These are phyloP conservation scores for Oreochromis niloticus DNA, from an alignment of 2,113 vertebrate species.

Conservation along the genomic window DNA sequence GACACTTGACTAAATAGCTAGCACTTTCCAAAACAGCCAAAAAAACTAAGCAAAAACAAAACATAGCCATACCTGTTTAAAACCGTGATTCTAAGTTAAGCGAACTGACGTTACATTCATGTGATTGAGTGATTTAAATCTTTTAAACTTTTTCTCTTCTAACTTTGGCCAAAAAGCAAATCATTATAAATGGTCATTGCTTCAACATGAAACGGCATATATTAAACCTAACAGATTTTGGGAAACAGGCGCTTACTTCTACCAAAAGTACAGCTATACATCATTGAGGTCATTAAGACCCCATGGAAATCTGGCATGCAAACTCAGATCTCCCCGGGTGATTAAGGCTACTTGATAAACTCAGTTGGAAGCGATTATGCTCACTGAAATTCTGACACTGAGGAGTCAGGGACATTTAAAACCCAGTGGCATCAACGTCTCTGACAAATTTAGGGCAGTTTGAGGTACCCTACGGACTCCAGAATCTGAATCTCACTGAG, in stretches of 20 bases:
- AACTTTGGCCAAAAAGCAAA: not conserved
- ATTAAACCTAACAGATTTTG: not conserved
- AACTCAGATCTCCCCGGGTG: constrained; percentile 25
- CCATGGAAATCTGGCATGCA: constrained; percentile 4
- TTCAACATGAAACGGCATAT: not conserved
- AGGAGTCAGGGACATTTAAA: constrained; percentile 51
- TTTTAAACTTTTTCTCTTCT: not conserved
- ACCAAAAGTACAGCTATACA: not conserved
- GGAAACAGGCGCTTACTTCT: not conserved
- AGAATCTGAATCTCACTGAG: constrained; percentile 22
- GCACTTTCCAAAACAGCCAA: not conserved
- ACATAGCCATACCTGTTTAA: not conserved
- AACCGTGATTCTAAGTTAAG: not conserved
- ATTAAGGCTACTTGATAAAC: constrained; percentile 19
- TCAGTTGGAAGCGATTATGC: constrained; percentile 28
- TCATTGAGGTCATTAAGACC: constrained; percentile 36
- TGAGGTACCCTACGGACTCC: constrained; percentile 52
- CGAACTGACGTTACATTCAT: not conserved
- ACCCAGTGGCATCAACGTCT: constrained; percentile 54
- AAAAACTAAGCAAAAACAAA: not conserved
- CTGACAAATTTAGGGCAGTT: constrained; percentile 70
- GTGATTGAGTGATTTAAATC: not conserved
- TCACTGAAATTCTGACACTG: constrained; percentile 21
- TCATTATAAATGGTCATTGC: not conserved
- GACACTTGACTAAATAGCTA: not conserved